Base-by-base conservation (phyloP, 2,113 vertebrate genomes). In the Nibea albiflora region DNA sequence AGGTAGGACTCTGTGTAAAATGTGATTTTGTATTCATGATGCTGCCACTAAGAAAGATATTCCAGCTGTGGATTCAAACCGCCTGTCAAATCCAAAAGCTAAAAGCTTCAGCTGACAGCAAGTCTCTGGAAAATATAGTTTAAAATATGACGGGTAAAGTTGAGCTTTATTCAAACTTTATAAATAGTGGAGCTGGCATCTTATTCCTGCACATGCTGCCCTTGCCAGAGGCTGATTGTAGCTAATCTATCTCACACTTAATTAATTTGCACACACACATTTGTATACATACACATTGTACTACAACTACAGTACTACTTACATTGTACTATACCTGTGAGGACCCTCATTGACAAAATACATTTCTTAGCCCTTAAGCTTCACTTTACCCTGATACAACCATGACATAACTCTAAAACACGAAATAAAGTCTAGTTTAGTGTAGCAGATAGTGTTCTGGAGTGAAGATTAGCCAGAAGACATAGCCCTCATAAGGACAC, bases 1-100 rank as follows among this genome's bases (percentile, higher is more conserved):
- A 98, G 96, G 98, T 99, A 91, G n/a, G 76, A 77, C 67, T 46
- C 28, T 12, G 39, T 56, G 24, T 39, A 2, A 44, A 64, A 12
- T 57, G 58, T 26, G 53, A 61, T 76, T 81, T 58, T 78, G 39
- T 61, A 78, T 81, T 78, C 20, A 69, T 44, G 12, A 39, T 24
- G 67, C n/a, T 68, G 42, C 49, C 28, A 31, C n/a, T 5, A 8
- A 73, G 47, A 46, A 47, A 35, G 7, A 50, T 11, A 54, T 44
- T 61, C 62, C 64, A 70, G 4, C 9, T 57, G 14, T 79, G 35
- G 56, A 68, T 73, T 83, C 65, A 80, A 80, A 11, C 22, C 15
- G 47, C 35, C 64, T 82, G 66, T 76, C 57, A 73, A 31, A 76
- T 26, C 20, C 54, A 20, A 39, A 39, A 39, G 11, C 71, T 11